Evolutionary conservation across 2,888 invertebrate species (phyloP).

Genomic region (Thera britannica): DNA sequence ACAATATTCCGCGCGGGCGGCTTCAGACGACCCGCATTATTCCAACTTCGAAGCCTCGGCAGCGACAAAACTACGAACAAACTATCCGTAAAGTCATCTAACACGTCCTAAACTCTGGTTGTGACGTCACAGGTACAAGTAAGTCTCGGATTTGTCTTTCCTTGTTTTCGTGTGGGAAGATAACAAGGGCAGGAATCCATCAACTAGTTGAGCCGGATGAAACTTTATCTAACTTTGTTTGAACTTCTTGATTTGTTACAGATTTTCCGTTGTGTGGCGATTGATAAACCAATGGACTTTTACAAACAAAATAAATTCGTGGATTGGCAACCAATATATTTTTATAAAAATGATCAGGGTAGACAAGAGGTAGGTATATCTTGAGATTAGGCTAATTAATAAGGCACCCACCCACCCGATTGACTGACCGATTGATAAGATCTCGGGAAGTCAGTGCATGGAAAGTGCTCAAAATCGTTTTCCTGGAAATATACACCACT

Average conservation of each 20-base stretch:
- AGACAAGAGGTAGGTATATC: too few species aligned
- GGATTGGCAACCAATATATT: background rate
- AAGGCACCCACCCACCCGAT: too few species aligned
- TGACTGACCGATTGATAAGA: too few species aligned
- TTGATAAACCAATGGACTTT: background rate
- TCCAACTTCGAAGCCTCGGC: slow-evolving; percentile 20
- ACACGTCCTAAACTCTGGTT: slow-evolving; percentile 45
- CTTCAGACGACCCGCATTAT: slow-evolving; percentile 33
- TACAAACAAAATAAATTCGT: background rate
- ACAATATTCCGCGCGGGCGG: slow-evolving; percentile 11
- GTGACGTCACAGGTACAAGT: slow-evolving; percentile 34
- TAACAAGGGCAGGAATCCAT: slow-evolving; percentile 19
- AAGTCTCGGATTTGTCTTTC: slow-evolving; percentile 28
- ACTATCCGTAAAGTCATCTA: slow-evolving; percentile 54
- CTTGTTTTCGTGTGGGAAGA: slow-evolving; percentile 27
- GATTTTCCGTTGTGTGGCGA: background rate
- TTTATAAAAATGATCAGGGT: too few species aligned
- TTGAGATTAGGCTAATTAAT: too few species aligned
- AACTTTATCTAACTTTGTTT: slow-evolving; percentile 13
- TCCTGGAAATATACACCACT: too few species aligned
- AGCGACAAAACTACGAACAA: slow-evolving; percentile 44
- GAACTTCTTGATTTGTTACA: background rate
- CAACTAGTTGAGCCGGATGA: slow-evolving; percentile 14
- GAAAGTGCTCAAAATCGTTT: too few species aligned
- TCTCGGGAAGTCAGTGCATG: too few species aligned